phyloP scores from a whole-genome alignment of 2,113 vertebrate species.

The Spizaetus ornatus region DNA sequence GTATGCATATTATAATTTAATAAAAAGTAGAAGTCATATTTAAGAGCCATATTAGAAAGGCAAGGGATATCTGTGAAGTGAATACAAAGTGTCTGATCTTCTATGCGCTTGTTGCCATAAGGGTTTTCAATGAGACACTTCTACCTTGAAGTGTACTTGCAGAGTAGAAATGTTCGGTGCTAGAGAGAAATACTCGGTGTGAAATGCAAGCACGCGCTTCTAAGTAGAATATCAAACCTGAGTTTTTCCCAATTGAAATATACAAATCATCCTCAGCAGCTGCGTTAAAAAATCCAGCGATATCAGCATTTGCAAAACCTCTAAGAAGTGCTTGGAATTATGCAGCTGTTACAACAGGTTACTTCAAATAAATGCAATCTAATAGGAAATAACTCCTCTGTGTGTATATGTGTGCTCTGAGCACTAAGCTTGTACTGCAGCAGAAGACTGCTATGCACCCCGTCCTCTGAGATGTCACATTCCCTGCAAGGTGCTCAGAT shows the following conservation, averaged over 20 bases:
- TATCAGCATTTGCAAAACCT: not conserved
- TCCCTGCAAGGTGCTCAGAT: not conserved
- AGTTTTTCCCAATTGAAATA: not conserved
- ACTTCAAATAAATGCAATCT: not conserved
- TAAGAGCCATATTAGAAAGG: not conserved
- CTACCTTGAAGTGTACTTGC: not conserved
- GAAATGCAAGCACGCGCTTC: not conserved
- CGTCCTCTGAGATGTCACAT: not conserved
- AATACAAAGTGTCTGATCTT: not conserved
- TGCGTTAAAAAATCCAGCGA: not conserved
- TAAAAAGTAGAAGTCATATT: not conserved
- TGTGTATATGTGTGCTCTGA: accelerated
- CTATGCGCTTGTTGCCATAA: not conserved
- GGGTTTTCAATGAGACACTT: not conserved
- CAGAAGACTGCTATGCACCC: not conserved
- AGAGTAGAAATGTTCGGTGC: not conserved
- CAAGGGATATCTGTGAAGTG: not conserved
- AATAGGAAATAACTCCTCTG: not conserved
- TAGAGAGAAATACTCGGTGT: not conserved
- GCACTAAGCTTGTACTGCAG: not conserved
- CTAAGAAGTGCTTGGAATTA: not conserved
- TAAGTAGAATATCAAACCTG: not conserved
- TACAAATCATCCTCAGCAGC: not conserved
- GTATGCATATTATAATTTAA: not conserved
- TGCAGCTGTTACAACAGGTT: not conserved